These are phyloP conservation scores for Ariolimax columbianus DNA, from an alignment of 2,888 invertebrate genomes.

Conservation along the genomic window DNA sequence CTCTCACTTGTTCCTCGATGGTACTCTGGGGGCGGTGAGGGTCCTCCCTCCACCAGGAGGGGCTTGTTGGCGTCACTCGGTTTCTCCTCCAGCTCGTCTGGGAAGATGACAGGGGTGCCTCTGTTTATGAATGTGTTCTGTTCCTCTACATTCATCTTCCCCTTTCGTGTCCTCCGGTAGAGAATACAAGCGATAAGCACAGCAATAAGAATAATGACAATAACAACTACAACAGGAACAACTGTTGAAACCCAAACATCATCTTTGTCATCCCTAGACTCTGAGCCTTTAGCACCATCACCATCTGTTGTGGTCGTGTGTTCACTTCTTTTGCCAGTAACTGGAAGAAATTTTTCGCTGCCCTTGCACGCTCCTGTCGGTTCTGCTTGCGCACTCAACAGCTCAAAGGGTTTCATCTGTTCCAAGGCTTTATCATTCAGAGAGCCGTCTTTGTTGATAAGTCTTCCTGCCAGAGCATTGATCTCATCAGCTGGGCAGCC, in stretches of 20 bases:
- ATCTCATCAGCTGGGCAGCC: conserved; percentile 89
- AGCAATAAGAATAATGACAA: conserved; percentile 91
- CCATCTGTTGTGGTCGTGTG: conserved; percentile 42
- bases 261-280: conserved; percentile 52
- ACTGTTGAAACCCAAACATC: conserved; percentile 86
- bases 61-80: conserved; percentile 89
- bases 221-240: conserved; percentile 88
- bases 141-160: conserved; percentile 89
- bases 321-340: conserved; percentile 17
- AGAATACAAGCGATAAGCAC: conserved; percentile 92
- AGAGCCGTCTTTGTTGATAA: conserved; percentile 77
- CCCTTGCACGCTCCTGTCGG: conserved; percentile 79
- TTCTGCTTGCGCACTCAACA: conserved; percentile 59
- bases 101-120: conserved; percentile 94
- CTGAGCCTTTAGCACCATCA: conserved; percentile 54
- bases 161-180: conserved; percentile 87
- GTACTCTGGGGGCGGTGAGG: conserved; percentile 79
- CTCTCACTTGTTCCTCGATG: conserved; percentile 70
- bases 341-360: conserved; percentile 62
- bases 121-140: conserved; percentile 81
- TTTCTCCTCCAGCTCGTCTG: conserved; percentile 95
- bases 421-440: conserved; percentile 67
- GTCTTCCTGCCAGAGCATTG: conserved; percentile 82
- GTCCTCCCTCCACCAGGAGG: conserved; percentile 95
- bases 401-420: conserved; percentile 65